phyloP scores from a whole-genome alignment of 1,140 invertebrate genomes.

The Acromyrmex echinatior region DNA sequence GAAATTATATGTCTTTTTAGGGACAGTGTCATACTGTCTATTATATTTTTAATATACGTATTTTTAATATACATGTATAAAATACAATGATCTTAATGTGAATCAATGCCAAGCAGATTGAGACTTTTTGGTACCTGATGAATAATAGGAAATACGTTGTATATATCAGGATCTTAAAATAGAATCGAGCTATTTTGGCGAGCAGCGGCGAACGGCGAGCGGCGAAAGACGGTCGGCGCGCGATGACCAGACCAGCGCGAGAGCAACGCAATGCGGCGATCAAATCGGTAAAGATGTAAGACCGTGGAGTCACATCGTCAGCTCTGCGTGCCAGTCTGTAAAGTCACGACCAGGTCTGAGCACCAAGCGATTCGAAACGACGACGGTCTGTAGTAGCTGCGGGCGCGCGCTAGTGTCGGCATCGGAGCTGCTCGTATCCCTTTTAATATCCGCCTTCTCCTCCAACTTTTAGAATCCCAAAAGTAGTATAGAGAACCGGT shows the following conservation, averaged over 20 bases:
- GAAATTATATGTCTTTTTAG: neutral
- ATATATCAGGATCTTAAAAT: constrained; percentile 31
- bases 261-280: constrained; percentile 39
- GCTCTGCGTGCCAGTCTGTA: constrained; percentile 29
- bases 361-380: constrained; percentile 26
- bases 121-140: neutral
- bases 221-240: constrained; percentile 24
- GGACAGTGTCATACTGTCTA: neutral
- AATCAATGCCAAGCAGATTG: neutral
- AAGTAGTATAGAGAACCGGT: constrained; percentile 69
- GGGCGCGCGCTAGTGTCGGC: constrained; percentile 80
- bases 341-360: constrained; percentile 31
- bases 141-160: constrained; percentile 37
- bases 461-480: constrained; percentile 57
- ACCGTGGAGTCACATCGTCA: constrained; percentile 45
- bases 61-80: neutral
- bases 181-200: constrained; percentile 48
- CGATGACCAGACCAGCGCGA: constrained; percentile 18
- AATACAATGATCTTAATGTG: neutral
- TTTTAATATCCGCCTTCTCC: constrained; percentile 56
- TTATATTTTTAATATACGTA: no score
- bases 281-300: constrained; percentile 61
- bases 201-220: constrained; percentile 26
- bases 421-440: constrained; percentile 76
- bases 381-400: constrained; percentile 75